Evolutionary conservation across 2,113 vertebrate genomes (phyloP).

Genomic region (Abramis brama): DNA sequence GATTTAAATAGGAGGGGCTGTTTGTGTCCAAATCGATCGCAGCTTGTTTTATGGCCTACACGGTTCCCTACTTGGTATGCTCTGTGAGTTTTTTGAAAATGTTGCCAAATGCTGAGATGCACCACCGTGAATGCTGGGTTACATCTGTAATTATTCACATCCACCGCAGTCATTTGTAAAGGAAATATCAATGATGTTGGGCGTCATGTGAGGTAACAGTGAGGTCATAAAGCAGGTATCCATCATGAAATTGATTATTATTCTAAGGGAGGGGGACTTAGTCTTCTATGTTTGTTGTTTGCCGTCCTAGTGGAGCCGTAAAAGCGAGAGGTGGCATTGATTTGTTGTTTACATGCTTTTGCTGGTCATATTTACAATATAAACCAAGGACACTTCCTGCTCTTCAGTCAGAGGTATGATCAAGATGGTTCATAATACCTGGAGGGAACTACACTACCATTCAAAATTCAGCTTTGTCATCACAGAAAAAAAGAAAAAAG

Average conservation of each 20-base stretch:
- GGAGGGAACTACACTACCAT: neutral
- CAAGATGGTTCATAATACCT: neutral
- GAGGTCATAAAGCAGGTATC: slow-evolving; percentile 77
- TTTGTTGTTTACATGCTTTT: slow-evolving; percentile 15
- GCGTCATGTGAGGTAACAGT: slow-evolving; percentile 61
- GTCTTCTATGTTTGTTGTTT: slow-evolving; percentile 69
- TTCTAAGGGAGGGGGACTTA: slow-evolving; percentile 74
- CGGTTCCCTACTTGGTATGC: slow-evolving; percentile 49
- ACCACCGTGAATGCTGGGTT: neutral
- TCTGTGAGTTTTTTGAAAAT: neutral
- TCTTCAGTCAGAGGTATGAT: neutral
- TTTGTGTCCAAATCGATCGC: slow-evolving; percentile 73
- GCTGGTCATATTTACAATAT: neutral
- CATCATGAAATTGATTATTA: slow-evolving; percentile 75
- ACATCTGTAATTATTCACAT: neutral
- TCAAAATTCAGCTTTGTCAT: neutral
- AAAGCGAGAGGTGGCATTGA: slow-evolving; percentile 71
- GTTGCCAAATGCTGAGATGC: slow-evolving; percentile 21
- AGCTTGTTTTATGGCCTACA: slow-evolving; percentile 75
- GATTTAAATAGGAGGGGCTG: slow-evolving; percentile 72
- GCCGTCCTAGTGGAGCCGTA: slow-evolving; percentile 63
- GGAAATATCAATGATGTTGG: neutral
- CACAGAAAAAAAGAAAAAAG: too few species aligned
- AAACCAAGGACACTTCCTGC: neutral
- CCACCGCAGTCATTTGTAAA: neutral